These are phyloP conservation scores for Armadillidium nasatum DNA, from an alignment of 1,140 invertebrate species.

Conservation along the genomic window DNA sequence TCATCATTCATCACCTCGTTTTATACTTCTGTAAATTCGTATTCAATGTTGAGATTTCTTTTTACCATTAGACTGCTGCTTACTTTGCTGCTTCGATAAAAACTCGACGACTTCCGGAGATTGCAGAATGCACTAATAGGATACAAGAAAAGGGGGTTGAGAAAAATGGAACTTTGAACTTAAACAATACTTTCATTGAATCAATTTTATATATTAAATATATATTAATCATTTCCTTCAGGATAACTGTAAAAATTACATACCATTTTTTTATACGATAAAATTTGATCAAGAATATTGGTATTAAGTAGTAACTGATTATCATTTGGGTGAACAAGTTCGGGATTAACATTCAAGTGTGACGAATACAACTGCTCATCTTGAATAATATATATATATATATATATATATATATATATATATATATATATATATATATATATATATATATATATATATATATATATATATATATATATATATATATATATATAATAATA, in stretches of 20 bases:
- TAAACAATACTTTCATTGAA: not conserved
- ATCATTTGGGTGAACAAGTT: not conserved
- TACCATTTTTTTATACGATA: not conserved
- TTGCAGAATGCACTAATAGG: not conserved
- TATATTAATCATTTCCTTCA: not conserved
- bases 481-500: too few species aligned
- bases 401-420: too few species aligned
- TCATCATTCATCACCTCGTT: too few species aligned
- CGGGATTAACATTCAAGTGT: too few species aligned
- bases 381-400: too few species aligned
- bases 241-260: not conserved
- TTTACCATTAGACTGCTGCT: not conserved
- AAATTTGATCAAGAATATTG: conserved; percentile 2
- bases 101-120: not conserved
- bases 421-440: too few species aligned
- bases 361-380: too few species aligned
- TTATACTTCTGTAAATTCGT: too few species aligned
- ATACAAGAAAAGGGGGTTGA: too few species aligned
- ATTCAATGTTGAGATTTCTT: not conserved
- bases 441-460: too few species aligned
- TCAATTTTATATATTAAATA: not conserved
- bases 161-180: too few species aligned
- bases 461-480: too few species aligned
- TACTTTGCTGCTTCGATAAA: not conserved
- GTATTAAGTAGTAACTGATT: not conserved